Base-by-base conservation (phyloP, 1,140 invertebrate species). In the Atta texana region DNA sequence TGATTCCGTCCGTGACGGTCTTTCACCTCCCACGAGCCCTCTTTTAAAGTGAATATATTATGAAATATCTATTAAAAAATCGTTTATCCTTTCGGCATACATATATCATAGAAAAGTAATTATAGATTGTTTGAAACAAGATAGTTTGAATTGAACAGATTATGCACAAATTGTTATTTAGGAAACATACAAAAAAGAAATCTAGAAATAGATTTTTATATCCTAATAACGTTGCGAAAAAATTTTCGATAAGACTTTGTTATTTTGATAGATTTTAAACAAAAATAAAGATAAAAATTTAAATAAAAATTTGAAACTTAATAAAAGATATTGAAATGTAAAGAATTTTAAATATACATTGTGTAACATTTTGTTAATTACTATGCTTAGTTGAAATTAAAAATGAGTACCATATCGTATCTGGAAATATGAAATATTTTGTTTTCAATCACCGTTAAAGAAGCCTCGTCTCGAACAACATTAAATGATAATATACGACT, bases 11-110 rank as follows among this genome's bases (percentile, higher is more conserved):
- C 77, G 28, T 63, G 69, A 72, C 82, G 76, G 76, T 81, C 85
- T 69, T 87, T 87, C 80, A 87, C 80, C 86, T 87, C 49, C 55
- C 24, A 51, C 28, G 80, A 84, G 80, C 28, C 55, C 80, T 84
- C 74, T 84, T 63, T 16, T 57, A 44, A 84, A 51, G 18, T 51
- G 34, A 57, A 39, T n/a, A 53, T 39, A 44, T 44, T 44, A 12
- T 14, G 75, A 34, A 28, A 78, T 14, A 21, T 31, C 18, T 31
- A 6, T 64, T 55, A 31, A 14, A 24, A 14, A 77, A 21, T 24
- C 1, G 12, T 44, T 10, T 49, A 1, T 21, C 16, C 14, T 72
- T 14, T 49, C 3, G n/a, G 10, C 3, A 44, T 0, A 39, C 12
- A 39, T 69, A 16, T 72, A 18, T 2, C 8, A 3, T 7, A 51